phyloP scores from a whole-genome alignment of 1,140 invertebrate genomes.

The Nixonia krombeini region DNA sequence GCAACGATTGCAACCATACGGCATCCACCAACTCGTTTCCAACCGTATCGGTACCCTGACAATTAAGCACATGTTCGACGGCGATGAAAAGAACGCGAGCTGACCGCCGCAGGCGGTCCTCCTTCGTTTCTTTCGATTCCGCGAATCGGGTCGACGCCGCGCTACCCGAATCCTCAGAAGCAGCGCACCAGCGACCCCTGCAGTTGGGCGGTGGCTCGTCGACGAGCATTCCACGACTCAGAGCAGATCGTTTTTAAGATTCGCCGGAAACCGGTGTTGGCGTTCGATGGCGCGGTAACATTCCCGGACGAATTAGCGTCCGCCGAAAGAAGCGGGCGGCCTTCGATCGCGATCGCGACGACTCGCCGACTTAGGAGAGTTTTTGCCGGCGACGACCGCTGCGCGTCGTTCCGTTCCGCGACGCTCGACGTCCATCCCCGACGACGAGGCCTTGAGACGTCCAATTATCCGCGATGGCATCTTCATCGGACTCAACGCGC shows the following conservation, averaged over 20 bases:
- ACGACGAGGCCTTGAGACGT: slow-evolving; percentile 41
- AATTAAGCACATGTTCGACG: too few relatives aligned
- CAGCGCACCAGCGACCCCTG: too few relatives aligned
- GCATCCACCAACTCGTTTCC: too few relatives aligned
- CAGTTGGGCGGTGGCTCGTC: too few relatives aligned
- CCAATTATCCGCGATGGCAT: slow-evolving; percentile 45
- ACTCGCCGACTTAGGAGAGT: slow-evolving; percentile 41
- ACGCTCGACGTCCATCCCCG: slow-evolving; percentile 23
- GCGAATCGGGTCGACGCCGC: not conserved
- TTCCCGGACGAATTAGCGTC: slow-evolving; percentile 65
- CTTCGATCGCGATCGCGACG: slow-evolving; percentile 56
- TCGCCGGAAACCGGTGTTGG: slow-evolving; percentile 25
- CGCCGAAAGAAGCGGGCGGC: slow-evolving; percentile 58
- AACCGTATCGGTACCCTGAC: too few relatives aligned
- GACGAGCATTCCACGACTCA: slow-evolving; percentile 51
- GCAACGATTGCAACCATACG: too few relatives aligned
- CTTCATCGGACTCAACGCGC: slow-evolving; percentile 23
- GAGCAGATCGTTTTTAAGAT: too few relatives aligned
- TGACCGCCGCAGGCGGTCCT: too few relatives aligned
- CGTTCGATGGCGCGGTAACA: slow-evolving; percentile 39
- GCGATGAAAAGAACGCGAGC: too few relatives aligned
- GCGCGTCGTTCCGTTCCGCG: slow-evolving; percentile 17
- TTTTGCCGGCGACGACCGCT: too few relatives aligned
- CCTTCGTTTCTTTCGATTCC: too few relatives aligned
- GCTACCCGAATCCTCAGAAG: slow-evolving; percentile 8